These are phyloP conservation scores for Sarcophilus harrisii DNA, from an alignment of 2,797 vertebrate species.

Conservation along the genomic window DNA sequence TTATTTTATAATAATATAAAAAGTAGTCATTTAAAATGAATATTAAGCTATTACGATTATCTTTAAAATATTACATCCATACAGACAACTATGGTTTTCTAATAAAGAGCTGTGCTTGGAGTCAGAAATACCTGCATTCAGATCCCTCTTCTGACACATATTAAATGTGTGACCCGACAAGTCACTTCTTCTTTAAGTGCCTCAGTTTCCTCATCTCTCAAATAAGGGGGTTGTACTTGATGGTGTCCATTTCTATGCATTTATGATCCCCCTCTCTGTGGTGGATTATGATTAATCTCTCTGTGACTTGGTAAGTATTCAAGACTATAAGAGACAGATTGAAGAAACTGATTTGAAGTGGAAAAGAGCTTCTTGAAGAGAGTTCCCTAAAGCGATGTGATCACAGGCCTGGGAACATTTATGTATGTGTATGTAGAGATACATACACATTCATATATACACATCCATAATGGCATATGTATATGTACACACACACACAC, in stretches of 20 bases:
- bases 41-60: no score
- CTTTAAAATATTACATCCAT: not conserved
- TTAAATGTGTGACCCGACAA: not conserved
- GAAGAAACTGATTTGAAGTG: not conserved
- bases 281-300: not conserved
- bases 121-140: not conserved
- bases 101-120: not conserved
- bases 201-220: not conserved
- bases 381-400: not conserved
- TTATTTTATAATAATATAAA: not conserved
- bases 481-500: not conserved
- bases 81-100: not conserved
- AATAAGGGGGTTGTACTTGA: not conserved
- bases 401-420: not conserved
- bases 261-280: not conserved
- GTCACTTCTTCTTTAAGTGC: not conserved
- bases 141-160: not conserved
- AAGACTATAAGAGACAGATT: not conserved
- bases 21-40: no score
- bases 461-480: not conserved
- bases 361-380: not conserved
- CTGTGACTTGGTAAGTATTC: not conserved
- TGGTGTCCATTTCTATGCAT: not conserved
- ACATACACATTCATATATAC: not conserved
- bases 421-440: not conserved